Evolutionary conservation across 2,113 vertebrate genomes (phyloP), one percentile per base, ranked within the genome.

Genomic region (Heliornis fulica): DNA sequence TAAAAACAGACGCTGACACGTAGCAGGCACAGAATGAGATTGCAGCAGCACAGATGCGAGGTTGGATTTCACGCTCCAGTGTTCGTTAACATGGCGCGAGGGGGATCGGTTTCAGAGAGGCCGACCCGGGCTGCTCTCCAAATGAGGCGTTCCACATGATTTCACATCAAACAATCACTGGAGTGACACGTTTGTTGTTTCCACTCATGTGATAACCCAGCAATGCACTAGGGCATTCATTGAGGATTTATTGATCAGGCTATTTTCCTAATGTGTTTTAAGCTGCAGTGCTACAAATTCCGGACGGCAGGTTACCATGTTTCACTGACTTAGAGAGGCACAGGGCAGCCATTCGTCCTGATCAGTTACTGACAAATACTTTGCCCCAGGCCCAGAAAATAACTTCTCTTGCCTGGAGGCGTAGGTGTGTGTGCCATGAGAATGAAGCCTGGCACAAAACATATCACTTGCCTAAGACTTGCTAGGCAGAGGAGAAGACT

Each of bases 61-160:
- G 96, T 97, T 98, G 95, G 96, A 82, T 98, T 98, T 98, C 98
- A 98, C 54, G 88, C 95, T 97, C 95, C 75, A 32, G 84, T 53
- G 92, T 94, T 85, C 1, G 48, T 53, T 53, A 94, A 68, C 92
- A 85, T 92, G 89, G 90, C 51, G 68, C 22, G 1, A 48, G 74
- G 46, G 56, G 60, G 88, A 94, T 97, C 46, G 12, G 54, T 93
- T 96, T 96, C 94, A 91, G 91, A 94, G 87, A 46, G 77, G 70
- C 96, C 54, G 89, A 46, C 94, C 94, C 3, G 32, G 94, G 95
- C 93, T 22, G 81, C 63, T 53, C 79, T 96, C 95, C 96, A 86
- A 19, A 81, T 41, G 87, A 88, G 87, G 76, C 50, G 96, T 98
- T 98, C 97, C 97, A 97, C 98, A 97, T 96, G 97, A 71, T 97